Percentiles rank a stretch among this genome's conserved stretches.
Evolutionary conservation across 2,797 vertebrate species (phyloP).

Genomic region (Clarias laeviceps): DNA sequence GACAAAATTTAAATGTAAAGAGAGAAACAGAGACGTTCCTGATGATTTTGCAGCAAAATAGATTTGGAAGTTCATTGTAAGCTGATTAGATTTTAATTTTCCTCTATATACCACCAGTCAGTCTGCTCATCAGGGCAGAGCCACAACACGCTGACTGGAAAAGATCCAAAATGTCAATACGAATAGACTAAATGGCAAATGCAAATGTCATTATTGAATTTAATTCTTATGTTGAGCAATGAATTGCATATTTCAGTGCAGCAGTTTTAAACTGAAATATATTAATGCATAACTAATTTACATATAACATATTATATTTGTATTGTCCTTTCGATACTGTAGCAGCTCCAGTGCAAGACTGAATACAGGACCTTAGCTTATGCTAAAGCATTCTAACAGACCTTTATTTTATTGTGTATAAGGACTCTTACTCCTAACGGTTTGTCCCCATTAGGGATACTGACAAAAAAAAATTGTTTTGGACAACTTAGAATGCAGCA

Average conservation of each 20-base stretch:
- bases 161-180: conserved; percentile 19
- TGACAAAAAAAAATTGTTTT: background rate
- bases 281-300: background rate
- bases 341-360: conserved; percentile 26
- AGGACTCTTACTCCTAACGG: conserved; percentile 27
- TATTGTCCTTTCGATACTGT: background rate
- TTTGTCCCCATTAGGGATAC: conserved; percentile 29
- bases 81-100: conserved; percentile 24
- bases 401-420: conserved; percentile 38
- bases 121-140: conserved; percentile 11
- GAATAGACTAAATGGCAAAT: conserved; percentile 13
- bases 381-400: conserved; percentile 29
- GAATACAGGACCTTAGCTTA: conserved; percentile 15
- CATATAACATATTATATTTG: background rate
- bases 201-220: conserved; percentile 14
- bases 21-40: background rate
- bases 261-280: background rate
- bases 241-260: conserved; percentile 7
- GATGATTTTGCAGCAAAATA: background rate
- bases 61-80: background rate
- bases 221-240: background rate
- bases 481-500: background rate
- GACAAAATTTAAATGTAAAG: background rate
- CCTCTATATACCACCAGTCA: conserved; percentile 8
- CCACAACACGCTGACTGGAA: background rate